Conservation (phyloP, 2,113 vertebrate species). For the Actenoides lindsayi region DNA sequence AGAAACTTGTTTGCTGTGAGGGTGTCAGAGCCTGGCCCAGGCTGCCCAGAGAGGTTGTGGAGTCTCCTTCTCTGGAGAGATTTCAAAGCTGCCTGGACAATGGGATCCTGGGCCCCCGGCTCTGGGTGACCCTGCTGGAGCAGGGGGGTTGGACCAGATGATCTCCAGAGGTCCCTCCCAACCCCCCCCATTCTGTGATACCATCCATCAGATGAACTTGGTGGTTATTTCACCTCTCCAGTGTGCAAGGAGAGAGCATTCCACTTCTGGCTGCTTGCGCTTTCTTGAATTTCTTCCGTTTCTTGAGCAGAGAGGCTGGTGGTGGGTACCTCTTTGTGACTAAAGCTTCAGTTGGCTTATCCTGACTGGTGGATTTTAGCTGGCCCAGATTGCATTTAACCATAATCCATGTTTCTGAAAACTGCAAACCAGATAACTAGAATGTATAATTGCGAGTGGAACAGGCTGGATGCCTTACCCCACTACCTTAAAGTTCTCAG, state of each 20-base stretch:
- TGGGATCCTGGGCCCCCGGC: neutral
- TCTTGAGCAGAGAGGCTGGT: neutral
- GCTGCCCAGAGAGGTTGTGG: too few species aligned
- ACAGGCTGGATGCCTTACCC: neutral
- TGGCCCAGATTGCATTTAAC: neutral
- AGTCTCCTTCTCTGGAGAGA: too few species aligned
- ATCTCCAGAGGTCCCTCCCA: neutral
- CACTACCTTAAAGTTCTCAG: neutral
- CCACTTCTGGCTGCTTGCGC: accelerated
- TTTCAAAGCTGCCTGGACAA: too few species aligned
- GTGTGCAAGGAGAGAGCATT: neutral
- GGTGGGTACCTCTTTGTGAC: neutral
- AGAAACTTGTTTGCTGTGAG: too few species aligned
- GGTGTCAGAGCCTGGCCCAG: too few species aligned
- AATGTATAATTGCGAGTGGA: neutral
- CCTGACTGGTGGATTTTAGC: neutral
- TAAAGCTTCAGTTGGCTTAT: neutral
- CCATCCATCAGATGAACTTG: neutral
- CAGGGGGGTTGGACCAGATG: neutral
- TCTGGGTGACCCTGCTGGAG: neutral
- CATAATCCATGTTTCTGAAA: neutral
- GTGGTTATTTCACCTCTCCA: neutral
- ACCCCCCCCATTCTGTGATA: neutral
- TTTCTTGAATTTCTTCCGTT: neutral
- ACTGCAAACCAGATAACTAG: neutral